Conservation (phyloP, 2,888 invertebrate species). For the Antheraea yamamai region DNA sequence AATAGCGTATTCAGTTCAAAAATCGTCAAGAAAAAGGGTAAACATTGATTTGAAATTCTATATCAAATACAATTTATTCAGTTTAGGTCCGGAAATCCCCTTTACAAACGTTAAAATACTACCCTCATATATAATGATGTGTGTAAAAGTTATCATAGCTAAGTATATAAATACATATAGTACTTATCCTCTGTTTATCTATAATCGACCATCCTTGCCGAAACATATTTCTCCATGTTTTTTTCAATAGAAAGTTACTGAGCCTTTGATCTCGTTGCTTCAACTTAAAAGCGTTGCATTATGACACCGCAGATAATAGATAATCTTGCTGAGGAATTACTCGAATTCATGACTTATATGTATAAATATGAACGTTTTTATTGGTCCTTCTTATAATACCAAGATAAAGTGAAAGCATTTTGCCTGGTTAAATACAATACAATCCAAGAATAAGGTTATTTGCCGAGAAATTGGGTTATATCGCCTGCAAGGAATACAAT, state of each 20-base stretch:
- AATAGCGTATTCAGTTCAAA: too few relatives aligned
- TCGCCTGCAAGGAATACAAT: too few relatives aligned
- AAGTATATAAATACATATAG: background rate
- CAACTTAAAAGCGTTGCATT: conserved; percentile 26
- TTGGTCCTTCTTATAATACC: too few relatives aligned
- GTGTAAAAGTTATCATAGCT: background rate
- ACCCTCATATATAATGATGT: background rate
- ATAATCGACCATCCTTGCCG: background rate
- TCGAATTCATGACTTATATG: background rate
- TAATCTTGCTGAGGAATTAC: background rate
- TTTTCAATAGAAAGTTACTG: background rate
- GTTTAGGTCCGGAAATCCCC: too few relatives aligned
- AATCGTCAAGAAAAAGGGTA: too few relatives aligned
- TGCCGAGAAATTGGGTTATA: too few relatives aligned
- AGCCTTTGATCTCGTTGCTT: conserved; percentile 30
- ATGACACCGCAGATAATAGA: conserved; percentile 23
- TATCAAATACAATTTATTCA: too few relatives aligned
- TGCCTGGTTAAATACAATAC: too few relatives aligned
- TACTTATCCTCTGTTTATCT: background rate
- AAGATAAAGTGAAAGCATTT: too few relatives aligned
- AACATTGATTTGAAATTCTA: too few relatives aligned
- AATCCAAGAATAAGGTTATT: too few relatives aligned
- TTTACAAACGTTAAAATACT: too few relatives aligned
- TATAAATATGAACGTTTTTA: background rate
- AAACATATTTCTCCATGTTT: background rate